Percentiles rank a stretch among this genome's conserved stretches.
Conservation (phyloP, 2,888 invertebrate species). For the Chrysolina haemoptera region DNA sequence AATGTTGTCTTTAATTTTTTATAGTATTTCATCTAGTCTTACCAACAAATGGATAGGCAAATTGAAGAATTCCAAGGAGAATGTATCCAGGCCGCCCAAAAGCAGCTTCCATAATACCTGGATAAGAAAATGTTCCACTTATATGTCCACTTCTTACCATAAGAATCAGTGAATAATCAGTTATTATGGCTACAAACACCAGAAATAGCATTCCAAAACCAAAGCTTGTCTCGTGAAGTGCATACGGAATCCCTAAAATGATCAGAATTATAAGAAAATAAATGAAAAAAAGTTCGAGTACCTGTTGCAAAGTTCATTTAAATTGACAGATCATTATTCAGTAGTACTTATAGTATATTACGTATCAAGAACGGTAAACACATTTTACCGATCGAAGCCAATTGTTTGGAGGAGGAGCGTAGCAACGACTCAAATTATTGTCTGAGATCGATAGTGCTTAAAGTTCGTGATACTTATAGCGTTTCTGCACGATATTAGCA, state of each 20-base stretch:
- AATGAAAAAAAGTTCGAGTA: too few relatives aligned
- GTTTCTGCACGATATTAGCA: too few relatives aligned
- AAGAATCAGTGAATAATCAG: constrained; percentile 86
- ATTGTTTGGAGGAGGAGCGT: too few relatives aligned
- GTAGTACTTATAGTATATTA: too few relatives aligned
- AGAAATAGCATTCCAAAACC: constrained; percentile 82
- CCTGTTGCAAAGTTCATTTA: too few relatives aligned
- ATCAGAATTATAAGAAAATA: not conserved
- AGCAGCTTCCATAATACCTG: constrained; percentile 84
- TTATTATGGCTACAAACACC: constrained; percentile 80
- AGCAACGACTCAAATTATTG: too few relatives aligned
- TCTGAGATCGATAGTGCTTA: too few relatives aligned
- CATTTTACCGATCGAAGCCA: too few relatives aligned
- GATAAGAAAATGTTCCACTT: constrained; percentile 84
- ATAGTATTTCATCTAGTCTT: constrained; percentile 55
- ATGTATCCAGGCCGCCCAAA: constrained; percentile 86
- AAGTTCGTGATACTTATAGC: too few relatives aligned
- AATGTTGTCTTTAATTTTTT: too few relatives aligned
- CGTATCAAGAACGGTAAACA: too few relatives aligned
- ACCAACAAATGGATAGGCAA: constrained; percentile 89
- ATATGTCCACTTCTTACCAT: constrained; percentile 84
- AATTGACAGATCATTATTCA: too few relatives aligned
- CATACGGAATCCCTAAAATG: constrained; percentile 81
- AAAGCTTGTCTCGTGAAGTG: constrained; percentile 85
- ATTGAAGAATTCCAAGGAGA: constrained; percentile 82